Conservation (phyloP, 2,797 vertebrate species). For the Synanceia verrucosa region DNA sequence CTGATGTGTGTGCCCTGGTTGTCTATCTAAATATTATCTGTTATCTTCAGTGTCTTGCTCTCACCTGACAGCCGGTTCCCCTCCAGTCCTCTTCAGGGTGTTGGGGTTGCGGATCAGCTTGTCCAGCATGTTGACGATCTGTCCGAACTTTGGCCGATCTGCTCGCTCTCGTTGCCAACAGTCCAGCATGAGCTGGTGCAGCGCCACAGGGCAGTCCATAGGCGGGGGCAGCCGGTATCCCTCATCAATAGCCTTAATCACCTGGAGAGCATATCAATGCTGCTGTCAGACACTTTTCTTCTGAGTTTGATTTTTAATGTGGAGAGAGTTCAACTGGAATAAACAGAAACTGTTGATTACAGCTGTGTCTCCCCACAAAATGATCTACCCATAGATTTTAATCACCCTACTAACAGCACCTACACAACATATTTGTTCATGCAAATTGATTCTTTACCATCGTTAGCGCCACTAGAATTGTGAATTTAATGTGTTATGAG, state of each 20-base stretch:
- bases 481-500: conserved; percentile 30
- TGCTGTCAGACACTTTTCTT: conserved; percentile 9
- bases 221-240: conserved; percentile 96
- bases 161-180: conserved; percentile 98
- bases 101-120: conserved; percentile 98
- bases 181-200: conserved; percentile 98
- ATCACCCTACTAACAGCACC: conserved; percentile 14
- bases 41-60: conserved; percentile 23
- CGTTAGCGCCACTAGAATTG: conserved; percentile 24
- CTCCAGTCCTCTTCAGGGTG: conserved; percentile 95
- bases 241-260: conserved; percentile 98
- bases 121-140: conserved; percentile 99
- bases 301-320: background rate
- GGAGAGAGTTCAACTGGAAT: background rate
- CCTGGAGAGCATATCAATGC: conserved; percentile 73
- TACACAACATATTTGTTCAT: conserved; percentile 15
- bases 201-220: conserved; percentile 96
- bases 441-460: conserved; percentile 31
- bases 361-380: background rate
- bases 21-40: too few species aligned
- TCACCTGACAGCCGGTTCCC: conserved; percentile 87
- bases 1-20: too few species aligned
- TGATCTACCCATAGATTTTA: conserved; percentile 6
- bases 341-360: conserved; percentile 23
- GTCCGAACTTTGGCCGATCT: conserved; percentile 95